Evolutionary conservation across 2,113 vertebrate species (phyloP).

Genomic region (Spheniscus mendiculus): DNA sequence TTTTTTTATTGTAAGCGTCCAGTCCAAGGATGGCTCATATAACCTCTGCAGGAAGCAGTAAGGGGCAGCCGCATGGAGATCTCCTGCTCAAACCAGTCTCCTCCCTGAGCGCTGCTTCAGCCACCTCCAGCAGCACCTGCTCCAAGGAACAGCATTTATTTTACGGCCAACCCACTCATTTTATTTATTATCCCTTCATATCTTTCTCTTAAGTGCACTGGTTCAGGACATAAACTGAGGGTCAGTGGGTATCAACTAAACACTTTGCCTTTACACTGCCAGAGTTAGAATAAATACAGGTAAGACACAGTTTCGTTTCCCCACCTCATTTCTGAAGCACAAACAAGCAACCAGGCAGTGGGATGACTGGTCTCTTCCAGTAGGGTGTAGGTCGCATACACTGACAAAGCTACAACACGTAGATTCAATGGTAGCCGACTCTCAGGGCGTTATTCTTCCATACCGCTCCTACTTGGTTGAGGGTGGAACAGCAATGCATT

Average conservation of each 20-base stretch:
- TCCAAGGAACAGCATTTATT: background rate
- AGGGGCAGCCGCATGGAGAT: fast-evolving
- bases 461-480: fast-evolving
- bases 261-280: fast-evolving
- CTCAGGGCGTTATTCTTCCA: background rate
- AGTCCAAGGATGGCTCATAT: fast-evolving
- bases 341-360: fast-evolving
- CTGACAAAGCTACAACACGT: fast-evolving
- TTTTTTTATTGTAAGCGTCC: fast-evolving
- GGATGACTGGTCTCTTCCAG: fast-evolving
- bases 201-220: background rate
- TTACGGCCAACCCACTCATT: fast-evolving
- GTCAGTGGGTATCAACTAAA: fast-evolving
- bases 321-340: background rate
- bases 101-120: fast-evolving
- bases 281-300: background rate
- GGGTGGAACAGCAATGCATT: fast-evolving
- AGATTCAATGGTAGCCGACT: background rate
- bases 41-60: background rate
- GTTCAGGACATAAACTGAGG: fast-evolving
- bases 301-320: fast-evolving
- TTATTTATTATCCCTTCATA: background rate
- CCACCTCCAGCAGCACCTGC: background rate
- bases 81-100: background rate
- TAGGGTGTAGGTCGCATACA: fast-evolving